Conservation (phyloP, 2,888 invertebrate genomes). For the Himalopsyche anomala region DNA sequence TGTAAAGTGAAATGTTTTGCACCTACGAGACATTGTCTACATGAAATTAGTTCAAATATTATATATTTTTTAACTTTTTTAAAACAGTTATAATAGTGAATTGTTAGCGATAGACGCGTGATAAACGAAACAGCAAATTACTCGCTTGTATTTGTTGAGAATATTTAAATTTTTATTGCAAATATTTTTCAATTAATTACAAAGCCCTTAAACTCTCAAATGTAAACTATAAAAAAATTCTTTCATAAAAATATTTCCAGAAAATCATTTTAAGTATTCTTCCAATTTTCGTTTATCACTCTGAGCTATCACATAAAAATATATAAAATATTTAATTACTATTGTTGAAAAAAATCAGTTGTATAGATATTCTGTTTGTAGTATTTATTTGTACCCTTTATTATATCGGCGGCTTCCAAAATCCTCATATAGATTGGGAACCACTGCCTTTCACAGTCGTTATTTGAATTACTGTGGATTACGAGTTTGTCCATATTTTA, state of each 20-base stretch:
- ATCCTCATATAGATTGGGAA: not conserved
- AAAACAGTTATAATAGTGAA: not conserved
- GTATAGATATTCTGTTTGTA: constrained; percentile 15
- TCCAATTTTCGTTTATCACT: not conserved
- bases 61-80: constrained; percentile 37
- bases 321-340: constrained; percentile 7
- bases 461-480: constrained; percentile 8
- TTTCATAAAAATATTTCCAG: no score
- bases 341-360: not conserved
- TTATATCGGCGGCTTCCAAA: not conserved
- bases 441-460: not conserved
- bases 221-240: no score
- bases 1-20: constrained; percentile 17
- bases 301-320: not conserved
- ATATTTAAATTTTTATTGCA: no score
- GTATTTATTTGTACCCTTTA: not conserved
- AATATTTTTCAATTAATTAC: no score
- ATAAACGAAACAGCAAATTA: not conserved
- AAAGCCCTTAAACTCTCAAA: no score
- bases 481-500: not conserved
- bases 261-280: no score
- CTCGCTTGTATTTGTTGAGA: no score
- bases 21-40: not conserved
- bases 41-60: constrained; percentile 40
- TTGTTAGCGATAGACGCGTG: not conserved